phyloP scores from a whole-genome alignment of 2,113 vertebrate genomes.

The Dasyurus viverrinus region DNA sequence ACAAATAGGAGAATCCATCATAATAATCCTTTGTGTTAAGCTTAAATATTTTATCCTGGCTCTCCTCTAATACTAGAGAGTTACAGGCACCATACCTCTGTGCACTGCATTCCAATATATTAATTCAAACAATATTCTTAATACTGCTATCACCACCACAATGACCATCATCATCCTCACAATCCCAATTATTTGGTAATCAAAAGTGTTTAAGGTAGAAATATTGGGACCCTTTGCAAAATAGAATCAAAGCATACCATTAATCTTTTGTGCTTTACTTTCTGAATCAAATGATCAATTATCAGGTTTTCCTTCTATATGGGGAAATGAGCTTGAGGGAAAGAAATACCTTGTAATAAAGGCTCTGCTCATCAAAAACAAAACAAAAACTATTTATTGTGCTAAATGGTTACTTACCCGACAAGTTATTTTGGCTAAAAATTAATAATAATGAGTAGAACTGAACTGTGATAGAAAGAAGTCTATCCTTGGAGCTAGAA shows the following conservation, averaged over 20 bases:
- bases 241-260: background rate
- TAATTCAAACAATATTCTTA: background rate
- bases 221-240: background rate
- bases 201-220: background rate
- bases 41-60: background rate
- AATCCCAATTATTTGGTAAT: background rate
- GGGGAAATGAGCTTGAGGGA: background rate
- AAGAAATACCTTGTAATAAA: background rate
- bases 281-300: background rate
- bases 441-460: background rate
- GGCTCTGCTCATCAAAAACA: background rate
- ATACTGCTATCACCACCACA: background rate
- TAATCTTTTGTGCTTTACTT: background rate
- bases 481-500: background rate
- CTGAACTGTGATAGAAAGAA: background rate
- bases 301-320: background rate
- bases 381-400: background rate
- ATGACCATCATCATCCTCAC: background rate
- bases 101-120: background rate
- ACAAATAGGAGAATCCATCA: conserved; percentile 3
- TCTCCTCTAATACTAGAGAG: background rate
- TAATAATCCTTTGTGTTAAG: background rate
- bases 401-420: background rate
- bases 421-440: background rate
- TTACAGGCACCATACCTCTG: background rate